These are phyloP conservation scores for Melieria crassipennis DNA, from an alignment of 2,888 invertebrate genomes.

Conservation along the genomic window DNA sequence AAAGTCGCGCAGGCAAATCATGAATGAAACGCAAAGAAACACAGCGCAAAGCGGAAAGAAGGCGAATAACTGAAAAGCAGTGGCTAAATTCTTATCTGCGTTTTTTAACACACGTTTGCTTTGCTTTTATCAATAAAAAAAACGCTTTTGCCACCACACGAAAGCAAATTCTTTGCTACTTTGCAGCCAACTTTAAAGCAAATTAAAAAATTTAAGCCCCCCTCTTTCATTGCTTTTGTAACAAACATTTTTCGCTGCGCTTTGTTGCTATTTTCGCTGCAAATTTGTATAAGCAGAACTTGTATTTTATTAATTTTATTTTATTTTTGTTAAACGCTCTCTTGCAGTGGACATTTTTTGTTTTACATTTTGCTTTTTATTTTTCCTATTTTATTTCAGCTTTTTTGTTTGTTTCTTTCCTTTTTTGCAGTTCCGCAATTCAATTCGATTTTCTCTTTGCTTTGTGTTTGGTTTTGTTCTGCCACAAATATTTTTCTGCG, in stretches of 20 bases:
- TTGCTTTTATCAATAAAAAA: too few species aligned
- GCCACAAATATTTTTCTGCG: too few species aligned
- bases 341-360: not conserved
- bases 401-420: not conserved
- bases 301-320: not conserved
- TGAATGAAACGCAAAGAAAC: too few species aligned
- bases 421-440: not conserved
- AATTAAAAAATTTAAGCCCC: not conserved
- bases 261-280: not conserved
- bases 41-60: too few species aligned
- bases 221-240: constrained; percentile 2
- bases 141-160: not conserved
- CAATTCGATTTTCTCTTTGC: not conserved
- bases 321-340: not conserved
- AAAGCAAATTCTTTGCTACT: not conserved
- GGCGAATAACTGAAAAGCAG: too few species aligned
- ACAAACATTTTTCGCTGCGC: not conserved
- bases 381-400: not conserved
- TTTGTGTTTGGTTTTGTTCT: too few species aligned
- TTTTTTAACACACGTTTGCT: too few species aligned
- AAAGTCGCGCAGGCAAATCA: too few species aligned
- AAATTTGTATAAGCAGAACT: not conserved
- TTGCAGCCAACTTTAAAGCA: too few species aligned
- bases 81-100: too few species aligned
- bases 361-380: not conserved